Percentiles rank a stretch among this genome's conserved stretches.
Conservation (phyloP, 2,888 invertebrate species). For the Mactromeris polynyma region DNA sequence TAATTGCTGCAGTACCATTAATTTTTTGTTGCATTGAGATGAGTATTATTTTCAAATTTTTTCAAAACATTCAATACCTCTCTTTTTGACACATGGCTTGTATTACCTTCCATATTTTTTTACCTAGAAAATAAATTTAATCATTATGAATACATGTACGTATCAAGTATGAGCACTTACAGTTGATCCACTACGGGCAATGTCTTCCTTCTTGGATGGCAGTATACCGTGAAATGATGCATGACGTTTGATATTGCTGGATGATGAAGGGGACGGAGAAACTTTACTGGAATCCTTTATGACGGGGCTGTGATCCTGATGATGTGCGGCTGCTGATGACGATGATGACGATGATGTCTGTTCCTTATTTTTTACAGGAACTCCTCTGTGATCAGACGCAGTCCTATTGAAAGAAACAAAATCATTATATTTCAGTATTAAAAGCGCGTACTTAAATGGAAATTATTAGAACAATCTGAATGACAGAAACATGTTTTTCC, state of each 20-base stretch:
- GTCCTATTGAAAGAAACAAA: constrained; percentile 67
- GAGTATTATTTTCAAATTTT: too few relatives aligned
- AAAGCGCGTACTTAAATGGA: too few relatives aligned
- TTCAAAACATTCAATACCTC: too few relatives aligned
- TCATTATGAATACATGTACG: too few relatives aligned
- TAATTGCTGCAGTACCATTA: too few relatives aligned
- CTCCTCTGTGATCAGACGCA: constrained; percentile 78
- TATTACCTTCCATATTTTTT: too few relatives aligned
- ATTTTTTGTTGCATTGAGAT: too few relatives aligned
- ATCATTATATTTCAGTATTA: too few relatives aligned
- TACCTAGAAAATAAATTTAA: too few relatives aligned
- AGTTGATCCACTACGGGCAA: constrained; percentile 74
- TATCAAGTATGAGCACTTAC: constrained; percentile 53
- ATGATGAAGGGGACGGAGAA: constrained; percentile 58
- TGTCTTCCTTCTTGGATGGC: constrained; percentile 78
- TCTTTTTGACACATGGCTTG: too few relatives aligned
- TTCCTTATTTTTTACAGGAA: constrained; percentile 61
- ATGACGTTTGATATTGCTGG: constrained; percentile 78
- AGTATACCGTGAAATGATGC: constrained; percentile 82
- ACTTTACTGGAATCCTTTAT: constrained; percentile 76
- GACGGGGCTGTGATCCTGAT: constrained; percentile 77
- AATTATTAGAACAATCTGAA: too few relatives aligned
- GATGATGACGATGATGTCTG: constrained; percentile 30
- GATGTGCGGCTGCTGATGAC: constrained; percentile 58
- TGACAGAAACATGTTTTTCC: too few relatives aligned